Evolutionary conservation across 2,797 vertebrate genomes (phyloP).

Genomic region (Masticophis lateralis): DNA sequence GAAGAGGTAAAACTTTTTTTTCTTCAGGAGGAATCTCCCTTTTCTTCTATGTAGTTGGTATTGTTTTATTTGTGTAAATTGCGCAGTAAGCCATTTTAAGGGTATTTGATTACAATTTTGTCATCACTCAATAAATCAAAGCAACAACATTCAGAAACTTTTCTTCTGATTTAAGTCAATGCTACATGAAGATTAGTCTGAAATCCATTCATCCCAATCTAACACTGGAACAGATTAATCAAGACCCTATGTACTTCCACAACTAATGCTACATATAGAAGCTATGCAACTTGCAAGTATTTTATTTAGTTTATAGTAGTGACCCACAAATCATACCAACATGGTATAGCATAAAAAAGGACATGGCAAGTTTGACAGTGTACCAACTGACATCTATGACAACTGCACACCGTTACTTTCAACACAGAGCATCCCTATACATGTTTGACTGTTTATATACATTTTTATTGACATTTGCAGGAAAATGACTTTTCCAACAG

Average conservation of each 20-base stretch:
- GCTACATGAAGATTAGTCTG: background rate
- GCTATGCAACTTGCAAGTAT: background rate
- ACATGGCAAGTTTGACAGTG: background rate
- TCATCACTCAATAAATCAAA: slow-evolving; percentile 21
- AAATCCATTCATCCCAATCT: background rate
- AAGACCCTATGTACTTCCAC: background rate
- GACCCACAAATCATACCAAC: background rate
- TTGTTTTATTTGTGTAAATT: slow-evolving; percentile 20
- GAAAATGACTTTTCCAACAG: slow-evolving; percentile 7
- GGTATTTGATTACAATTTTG: slow-evolving; percentile 28
- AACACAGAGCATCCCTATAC: background rate
- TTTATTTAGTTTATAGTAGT: background rate
- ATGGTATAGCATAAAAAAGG: background rate
- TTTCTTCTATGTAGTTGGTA: slow-evolving; percentile 18
- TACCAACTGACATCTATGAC: background rate
- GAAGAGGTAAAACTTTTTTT: background rate
- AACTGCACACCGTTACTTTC: background rate
- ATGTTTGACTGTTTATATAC: background rate
- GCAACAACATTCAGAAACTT: background rate
- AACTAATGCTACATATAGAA: background rate
- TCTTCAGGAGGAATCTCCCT: background rate
- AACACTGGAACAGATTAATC: background rate
- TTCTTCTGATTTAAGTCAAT: slow-evolving; percentile 12
- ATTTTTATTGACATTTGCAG: background rate
- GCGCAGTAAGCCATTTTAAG: background rate